Conservation (phyloP, 2,888 invertebrate species). For the Flabesymbios commensalis region DNA sequence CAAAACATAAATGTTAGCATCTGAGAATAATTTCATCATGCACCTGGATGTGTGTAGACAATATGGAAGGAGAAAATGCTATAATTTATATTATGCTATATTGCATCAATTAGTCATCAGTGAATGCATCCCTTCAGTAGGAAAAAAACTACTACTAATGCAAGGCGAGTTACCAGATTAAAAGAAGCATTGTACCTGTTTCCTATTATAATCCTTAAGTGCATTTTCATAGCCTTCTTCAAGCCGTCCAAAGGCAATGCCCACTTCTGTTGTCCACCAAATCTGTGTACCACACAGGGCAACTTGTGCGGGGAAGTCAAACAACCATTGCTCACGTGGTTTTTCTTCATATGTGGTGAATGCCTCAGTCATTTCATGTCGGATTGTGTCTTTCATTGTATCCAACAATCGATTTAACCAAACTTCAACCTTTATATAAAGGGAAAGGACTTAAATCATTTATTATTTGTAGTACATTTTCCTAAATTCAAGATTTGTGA, state of each 20-base stretch:
- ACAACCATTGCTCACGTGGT: slow-evolving; percentile 85
- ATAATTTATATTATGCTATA: too few species aligned
- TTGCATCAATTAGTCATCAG: too few species aligned
- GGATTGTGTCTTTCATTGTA: slow-evolving; percentile 83
- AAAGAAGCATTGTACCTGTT: slow-evolving; percentile 45
- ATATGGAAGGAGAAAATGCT: too few species aligned
- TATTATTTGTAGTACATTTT: too few species aligned
- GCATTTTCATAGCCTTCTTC: slow-evolving; percentile 97
- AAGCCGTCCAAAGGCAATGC: slow-evolving; percentile 82
- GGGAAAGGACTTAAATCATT: not conserved
- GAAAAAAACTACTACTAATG: too few species aligned
- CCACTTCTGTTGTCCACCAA: slow-evolving; percentile 96
- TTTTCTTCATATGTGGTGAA: slow-evolving; percentile 92
- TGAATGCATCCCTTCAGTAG: too few species aligned
- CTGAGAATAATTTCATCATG: too few species aligned
- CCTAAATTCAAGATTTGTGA: too few species aligned
- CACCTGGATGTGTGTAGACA: too few species aligned
- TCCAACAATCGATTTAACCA: slow-evolving; percentile 88
- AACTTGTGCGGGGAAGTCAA: slow-evolving; percentile 45
- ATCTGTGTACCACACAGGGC: slow-evolving; percentile 94
- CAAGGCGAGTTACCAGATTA: not conserved
- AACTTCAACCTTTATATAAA: slow-evolving; percentile 73
- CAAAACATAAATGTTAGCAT: too few species aligned
- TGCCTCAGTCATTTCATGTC: slow-evolving; percentile 82
- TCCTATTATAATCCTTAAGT: slow-evolving; percentile 84